Percentiles rank a stretch among this genome's conserved stretches.
Evolutionary conservation across 2,888 invertebrate genomes (phyloP).

Genomic region (Cephus sareptanus): DNA sequence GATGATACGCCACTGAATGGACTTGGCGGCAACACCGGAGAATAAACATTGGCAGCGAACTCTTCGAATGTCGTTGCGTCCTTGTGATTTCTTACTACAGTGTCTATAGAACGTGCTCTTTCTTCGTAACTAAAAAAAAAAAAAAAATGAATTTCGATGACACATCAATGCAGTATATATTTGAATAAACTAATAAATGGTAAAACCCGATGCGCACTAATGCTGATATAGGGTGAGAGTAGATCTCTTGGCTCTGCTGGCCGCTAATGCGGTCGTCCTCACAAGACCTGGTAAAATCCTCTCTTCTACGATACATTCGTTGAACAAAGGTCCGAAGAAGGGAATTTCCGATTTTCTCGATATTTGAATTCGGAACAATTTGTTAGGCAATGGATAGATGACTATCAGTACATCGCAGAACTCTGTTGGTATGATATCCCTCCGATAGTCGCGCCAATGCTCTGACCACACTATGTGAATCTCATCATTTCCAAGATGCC

Average conservation of each 20-base stretch:
- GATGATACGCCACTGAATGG: slow-evolving; percentile 65
- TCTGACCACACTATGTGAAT: slow-evolving; percentile 99
- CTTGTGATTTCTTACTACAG: slow-evolving; percentile 86
- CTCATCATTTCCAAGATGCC: slow-evolving; percentile 97
- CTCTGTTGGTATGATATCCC: slow-evolving; percentile 98
- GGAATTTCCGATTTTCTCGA: slow-evolving; percentile 76
- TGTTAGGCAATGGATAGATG: slow-evolving; percentile 91
- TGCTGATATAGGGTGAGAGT: slow-evolving; percentile 91
- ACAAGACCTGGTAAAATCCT: slow-evolving; percentile 85
- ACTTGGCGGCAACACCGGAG: slow-evolving; percentile 72
- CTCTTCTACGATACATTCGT: slow-evolving; percentile 86
- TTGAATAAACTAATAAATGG: background rate
- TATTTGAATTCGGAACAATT: slow-evolving; percentile 88
- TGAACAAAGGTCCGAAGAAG: slow-evolving; percentile 96
- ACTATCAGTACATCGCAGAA: slow-evolving; percentile 98
- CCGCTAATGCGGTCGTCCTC: slow-evolving; percentile 89
- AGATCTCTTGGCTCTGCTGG: slow-evolving; percentile 90
- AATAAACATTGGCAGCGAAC: slow-evolving; percentile 80
- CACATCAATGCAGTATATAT: background rate
- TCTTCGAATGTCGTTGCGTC: slow-evolving; percentile 91
- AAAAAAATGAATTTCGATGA: slow-evolving; percentile 15
- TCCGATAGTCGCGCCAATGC: slow-evolving; percentile 92
- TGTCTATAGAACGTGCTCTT: slow-evolving; percentile 85
- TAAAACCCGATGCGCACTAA: slow-evolving; percentile 73
- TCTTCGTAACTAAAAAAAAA: slow-evolving; percentile 87